phyloP scores from a whole-genome alignment of 2,113 vertebrate species.

The Otis tarda region DNA sequence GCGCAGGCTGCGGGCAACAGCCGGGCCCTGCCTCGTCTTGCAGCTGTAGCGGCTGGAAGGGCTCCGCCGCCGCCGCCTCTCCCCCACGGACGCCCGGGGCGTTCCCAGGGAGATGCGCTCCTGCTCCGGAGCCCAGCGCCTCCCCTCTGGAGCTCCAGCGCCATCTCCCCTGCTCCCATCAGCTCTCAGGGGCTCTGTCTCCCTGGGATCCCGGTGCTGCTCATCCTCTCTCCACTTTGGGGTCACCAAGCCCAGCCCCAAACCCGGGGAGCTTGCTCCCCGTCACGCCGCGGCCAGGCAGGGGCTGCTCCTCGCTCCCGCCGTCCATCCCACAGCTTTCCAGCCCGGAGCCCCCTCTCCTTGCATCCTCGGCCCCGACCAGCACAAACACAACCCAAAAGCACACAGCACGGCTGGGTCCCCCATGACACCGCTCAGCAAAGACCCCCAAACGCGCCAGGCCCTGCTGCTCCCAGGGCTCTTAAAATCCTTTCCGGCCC shows the following conservation, averaged over 20 bases:
- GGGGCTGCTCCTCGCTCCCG: background rate
- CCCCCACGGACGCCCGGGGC: accelerated
- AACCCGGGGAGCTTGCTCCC: background rate
- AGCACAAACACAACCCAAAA: background rate
- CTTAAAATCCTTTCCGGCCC: background rate
- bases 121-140: background rate
- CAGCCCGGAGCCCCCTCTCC: background rate
- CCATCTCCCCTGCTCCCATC: background rate
- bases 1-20: background rate
- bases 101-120: background rate
- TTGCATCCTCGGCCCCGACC: background rate
- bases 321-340: background rate
- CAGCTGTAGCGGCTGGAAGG: background rate
- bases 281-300: accelerated
- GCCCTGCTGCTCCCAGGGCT: background rate
- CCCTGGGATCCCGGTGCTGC: background rate
- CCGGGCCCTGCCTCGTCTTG: background rate
- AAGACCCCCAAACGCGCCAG: background rate
- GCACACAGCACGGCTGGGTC: accelerated
- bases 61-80: background rate
- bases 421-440: accelerated
- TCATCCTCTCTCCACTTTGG: background rate
- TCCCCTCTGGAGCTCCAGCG: background rate
- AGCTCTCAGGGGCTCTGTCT: background rate
- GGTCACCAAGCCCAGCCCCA: background rate